Evolutionary conservation across 2,888 invertebrate species (phyloP), one percentile per base, ranked within the genome.

Genomic region (Cancer borealis): DNA sequence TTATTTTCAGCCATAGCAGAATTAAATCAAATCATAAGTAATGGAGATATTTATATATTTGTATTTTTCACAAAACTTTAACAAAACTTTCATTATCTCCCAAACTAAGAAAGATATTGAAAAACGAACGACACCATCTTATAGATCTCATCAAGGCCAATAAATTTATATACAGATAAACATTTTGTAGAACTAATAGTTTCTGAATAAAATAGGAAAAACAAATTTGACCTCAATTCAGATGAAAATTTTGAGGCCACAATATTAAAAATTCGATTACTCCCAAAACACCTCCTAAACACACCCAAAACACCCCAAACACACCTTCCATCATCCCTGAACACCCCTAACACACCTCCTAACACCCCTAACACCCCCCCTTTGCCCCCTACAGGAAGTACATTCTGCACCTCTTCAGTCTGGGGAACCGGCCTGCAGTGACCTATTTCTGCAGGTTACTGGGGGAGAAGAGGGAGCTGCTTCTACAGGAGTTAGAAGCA

Each of bases 351-450:
- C 39, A 39, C 39, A 1, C 54, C 8, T 3, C 14, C 54, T 0
- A 54, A 54, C 6, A 0, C 3, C n/a, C 26, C 88, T 87, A 45
- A 87, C 45, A 87, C 30, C 1, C 14, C 30, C 1, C 21, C 46
- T 73, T 3, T 54, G 21, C 30, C 21, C 26, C 45, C 10, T 8
- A 88, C 95, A 95, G 95, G 88, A 95, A 95, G 60, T 95, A 95
- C 60, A 92, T 95, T 14, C 91, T 95, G 2, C 94, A 95, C 66
- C 91, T 95, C 88, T 95, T 94, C 87, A 95, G 95, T 8, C 92
- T 95, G 39, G 95, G 95, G 5, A 95, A 95, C 49, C 49, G 91
- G 14, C 95, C 94, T 3, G 95, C 95, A 0, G 95, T 95, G 21
- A 54, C 93, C 10, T 84, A 95, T 79, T 93, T 95, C 91, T 95